Conservation (phyloP, 2,888 invertebrate species). For the Drosophila phalerata region DNA sequence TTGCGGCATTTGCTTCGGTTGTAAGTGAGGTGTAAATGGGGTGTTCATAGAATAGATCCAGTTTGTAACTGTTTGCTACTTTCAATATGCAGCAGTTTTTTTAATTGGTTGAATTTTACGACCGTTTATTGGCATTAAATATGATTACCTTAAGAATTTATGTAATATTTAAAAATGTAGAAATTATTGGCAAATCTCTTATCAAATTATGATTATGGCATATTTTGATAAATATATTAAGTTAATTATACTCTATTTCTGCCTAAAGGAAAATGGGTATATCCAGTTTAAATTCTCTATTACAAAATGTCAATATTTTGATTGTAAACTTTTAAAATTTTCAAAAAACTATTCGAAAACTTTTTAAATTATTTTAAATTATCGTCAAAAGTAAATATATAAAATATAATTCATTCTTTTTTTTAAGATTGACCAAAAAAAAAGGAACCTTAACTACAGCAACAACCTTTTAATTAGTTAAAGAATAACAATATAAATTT, state of each 20-base stretch:
- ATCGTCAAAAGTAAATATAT: too few relatives aligned
- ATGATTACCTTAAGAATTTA: not conserved
- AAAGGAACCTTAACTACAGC: too few relatives aligned
- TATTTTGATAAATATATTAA: too few relatives aligned
- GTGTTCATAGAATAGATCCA: slow-evolving; percentile 8
- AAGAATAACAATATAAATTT: too few relatives aligned
- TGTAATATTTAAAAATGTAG: not conserved
- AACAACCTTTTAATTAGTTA: too few relatives aligned
- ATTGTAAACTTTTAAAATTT: not conserved
- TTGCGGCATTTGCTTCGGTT: slow-evolving; percentile 20
- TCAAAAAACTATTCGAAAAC: not conserved
- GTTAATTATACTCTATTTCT: not conserved
- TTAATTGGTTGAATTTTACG: slow-evolving; percentile 1
- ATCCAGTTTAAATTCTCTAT: not conserved
- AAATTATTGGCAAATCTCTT: too few relatives aligned
- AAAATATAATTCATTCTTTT: too few relatives aligned
- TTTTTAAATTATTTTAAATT: too few relatives aligned
- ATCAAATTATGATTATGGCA: too few relatives aligned
- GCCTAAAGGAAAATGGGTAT: too few relatives aligned
- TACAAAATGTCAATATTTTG: too few relatives aligned
- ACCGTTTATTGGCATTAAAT: not conserved
- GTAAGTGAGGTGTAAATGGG: slow-evolving; percentile 12
- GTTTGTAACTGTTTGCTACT: slow-evolving; percentile 10
- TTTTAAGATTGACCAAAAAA: too few relatives aligned
- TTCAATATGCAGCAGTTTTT: slow-evolving; percentile 1